Evolutionary conservation across 2,888 invertebrate genomes (phyloP).

Genomic region (Lasioglossum marginatum): DNA sequence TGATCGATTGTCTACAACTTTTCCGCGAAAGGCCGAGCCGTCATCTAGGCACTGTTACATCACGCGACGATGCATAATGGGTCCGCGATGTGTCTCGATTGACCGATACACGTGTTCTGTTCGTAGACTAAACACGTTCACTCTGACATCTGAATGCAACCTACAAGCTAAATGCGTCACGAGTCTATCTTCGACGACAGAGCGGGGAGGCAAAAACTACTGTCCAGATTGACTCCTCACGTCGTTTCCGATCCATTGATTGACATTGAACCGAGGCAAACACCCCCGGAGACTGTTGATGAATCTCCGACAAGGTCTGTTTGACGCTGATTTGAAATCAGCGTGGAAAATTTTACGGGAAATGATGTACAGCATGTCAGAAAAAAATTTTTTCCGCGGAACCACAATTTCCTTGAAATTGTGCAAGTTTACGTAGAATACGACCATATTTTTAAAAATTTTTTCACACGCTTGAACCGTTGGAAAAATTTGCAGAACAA

Average conservation of each 20-base stretch:
- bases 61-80: background rate
- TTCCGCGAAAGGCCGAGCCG: background rate
- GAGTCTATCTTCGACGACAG: background rate
- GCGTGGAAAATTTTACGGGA: no score
- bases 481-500: no score
- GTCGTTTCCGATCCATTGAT: conserved; percentile 4
- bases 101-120: conserved; percentile 24
- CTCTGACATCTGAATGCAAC: conserved; percentile 16
- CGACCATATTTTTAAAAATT: no score
- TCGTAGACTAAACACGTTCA: conserved; percentile 5
- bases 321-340: no score
- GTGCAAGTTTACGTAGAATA: no score
- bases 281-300: background rate
- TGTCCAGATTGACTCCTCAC: background rate
- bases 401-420: no score
- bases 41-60: background rate
- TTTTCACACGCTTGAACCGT: no score
- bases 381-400: no score
- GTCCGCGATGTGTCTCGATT: background rate
- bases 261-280: conserved; percentile 1
- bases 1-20: background rate
- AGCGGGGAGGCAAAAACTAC: conserved; percentile 6
- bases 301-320: background rate
- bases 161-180: conserved; percentile 11
- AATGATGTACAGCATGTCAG: no score